phyloP scores from a whole-genome alignment of 2,888 invertebrate genomes.

The Conistra vaccinii region DNA sequence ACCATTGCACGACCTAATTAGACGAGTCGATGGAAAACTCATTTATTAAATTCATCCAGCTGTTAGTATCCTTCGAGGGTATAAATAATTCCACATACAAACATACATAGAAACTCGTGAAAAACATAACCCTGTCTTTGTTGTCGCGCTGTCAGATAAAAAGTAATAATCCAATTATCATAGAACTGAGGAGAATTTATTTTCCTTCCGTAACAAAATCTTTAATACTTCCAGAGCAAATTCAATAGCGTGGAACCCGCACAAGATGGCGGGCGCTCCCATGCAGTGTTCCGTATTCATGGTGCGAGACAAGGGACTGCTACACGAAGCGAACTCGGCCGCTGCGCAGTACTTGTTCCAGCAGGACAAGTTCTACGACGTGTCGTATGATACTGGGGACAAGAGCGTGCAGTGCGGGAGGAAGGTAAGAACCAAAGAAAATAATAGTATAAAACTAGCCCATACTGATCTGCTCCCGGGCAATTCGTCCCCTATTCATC shows the following conservation, averaged over 20 bases:
- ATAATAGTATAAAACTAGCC: neutral
- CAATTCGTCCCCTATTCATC: too few relatives aligned
- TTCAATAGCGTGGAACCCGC: slow-evolving; percentile 96
- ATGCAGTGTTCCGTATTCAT: slow-evolving; percentile 94
- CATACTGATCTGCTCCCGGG: too few relatives aligned
- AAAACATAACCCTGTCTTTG: neutral
- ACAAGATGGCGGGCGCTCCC: slow-evolving; percentile 95
- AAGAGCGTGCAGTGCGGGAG: slow-evolving; percentile 98
- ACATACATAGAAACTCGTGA: neutral
- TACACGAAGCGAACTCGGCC: slow-evolving; percentile 93
- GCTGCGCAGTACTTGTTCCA: slow-evolving; percentile 95
- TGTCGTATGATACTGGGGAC: slow-evolving; percentile 95
- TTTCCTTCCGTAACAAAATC: too few relatives aligned
- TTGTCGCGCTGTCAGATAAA: neutral
- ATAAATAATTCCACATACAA: neutral
- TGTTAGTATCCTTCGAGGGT: neutral
- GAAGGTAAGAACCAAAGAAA: slow-evolving; percentile 89
- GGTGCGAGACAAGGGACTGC: slow-evolving; percentile 90
- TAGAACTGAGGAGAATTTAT: neutral
- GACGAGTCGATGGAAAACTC: neutral
- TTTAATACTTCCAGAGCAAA: slow-evolving; percentile 89
- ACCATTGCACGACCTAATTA: neutral
- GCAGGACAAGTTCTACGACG: slow-evolving; percentile 96
- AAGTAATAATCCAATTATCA: neutral
- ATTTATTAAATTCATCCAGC: neutral